Evolutionary conservation across 2,888 invertebrate genomes (phyloP).

Genomic region (Melitaea athalia): DNA sequence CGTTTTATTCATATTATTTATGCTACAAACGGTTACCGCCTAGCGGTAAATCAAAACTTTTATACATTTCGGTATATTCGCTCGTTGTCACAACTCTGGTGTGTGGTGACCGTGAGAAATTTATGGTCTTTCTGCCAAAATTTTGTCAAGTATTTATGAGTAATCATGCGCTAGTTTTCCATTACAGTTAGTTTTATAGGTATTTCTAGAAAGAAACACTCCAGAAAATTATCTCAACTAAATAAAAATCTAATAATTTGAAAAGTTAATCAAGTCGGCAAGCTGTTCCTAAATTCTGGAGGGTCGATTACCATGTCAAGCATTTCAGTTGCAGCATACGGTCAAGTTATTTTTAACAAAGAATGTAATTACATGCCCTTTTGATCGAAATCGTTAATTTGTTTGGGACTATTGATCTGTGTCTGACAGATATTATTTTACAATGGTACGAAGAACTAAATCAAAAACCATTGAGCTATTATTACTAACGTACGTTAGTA

Average conservation of each 20-base stretch:
- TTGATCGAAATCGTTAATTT: constrained; percentile 32
- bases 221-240: too few relatives aligned
- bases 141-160: constrained; percentile 23
- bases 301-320: not conserved
- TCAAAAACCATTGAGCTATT: too few relatives aligned
- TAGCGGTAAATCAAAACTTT: constrained; percentile 45
- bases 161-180: not conserved
- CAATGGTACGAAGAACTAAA: not conserved
- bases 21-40: constrained; percentile 43
- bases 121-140: constrained; percentile 31
- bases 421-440: not conserved
- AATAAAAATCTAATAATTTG: too few relatives aligned
- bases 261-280: not conserved
- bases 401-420: constrained; percentile 14
- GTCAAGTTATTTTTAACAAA: constrained; percentile 23
- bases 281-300: not conserved
- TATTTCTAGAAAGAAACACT: too few relatives aligned
- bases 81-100: constrained; percentile 39
- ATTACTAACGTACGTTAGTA: too few relatives aligned
- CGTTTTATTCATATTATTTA: constrained; percentile 43
- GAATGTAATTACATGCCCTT: constrained; percentile 34
- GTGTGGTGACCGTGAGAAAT: constrained; percentile 42
- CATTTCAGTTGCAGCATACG: constrained; percentile 4
- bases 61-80: constrained; percentile 43
- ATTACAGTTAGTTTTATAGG: not conserved